Evolutionary conservation across 1,140 invertebrate genomes (phyloP).

Genomic region (Papilio xuthus): DNA sequence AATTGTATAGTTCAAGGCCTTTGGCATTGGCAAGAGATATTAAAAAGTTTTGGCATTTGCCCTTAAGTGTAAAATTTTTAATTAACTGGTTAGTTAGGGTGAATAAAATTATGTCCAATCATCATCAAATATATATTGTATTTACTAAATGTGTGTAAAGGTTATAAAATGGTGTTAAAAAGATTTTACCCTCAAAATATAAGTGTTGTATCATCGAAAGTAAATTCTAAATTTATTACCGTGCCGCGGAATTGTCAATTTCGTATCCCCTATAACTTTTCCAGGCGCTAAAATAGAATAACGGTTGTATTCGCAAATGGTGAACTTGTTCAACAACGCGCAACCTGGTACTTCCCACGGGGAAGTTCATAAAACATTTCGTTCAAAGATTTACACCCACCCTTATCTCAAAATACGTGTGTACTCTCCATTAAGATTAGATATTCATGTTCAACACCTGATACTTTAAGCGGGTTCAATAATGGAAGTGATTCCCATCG

Average conservation of each 20-base stretch:
- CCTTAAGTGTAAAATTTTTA: background rate
- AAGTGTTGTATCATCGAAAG: slow-evolving; percentile 2
- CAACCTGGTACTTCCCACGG: slow-evolving; percentile 75
- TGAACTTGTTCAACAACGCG: slow-evolving; percentile 56
- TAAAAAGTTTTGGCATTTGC: no score
- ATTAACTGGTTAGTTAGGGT: background rate
- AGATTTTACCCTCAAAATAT: background rate
- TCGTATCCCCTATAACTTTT: slow-evolving; percentile 51
- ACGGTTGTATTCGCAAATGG: slow-evolving; percentile 57
- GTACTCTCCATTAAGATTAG: slow-evolving; percentile 75
- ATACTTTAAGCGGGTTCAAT: slow-evolving; percentile 65
- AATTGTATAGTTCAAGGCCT: no score
- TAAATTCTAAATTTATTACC: slow-evolving; percentile 33
- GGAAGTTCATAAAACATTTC: slow-evolving; percentile 67
- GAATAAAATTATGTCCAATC: background rate
- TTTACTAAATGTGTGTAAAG: background rate
- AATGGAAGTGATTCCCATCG: slow-evolving; percentile 40
- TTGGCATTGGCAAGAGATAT: no score
- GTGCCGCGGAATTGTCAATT: slow-evolving; percentile 18
- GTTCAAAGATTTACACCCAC: slow-evolving; percentile 69
- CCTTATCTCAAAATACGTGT: slow-evolving; percentile 62
- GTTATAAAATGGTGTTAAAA: background rate
- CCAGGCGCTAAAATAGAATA: slow-evolving; percentile 55
- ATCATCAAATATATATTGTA: background rate
- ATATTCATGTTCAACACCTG: slow-evolving; percentile 77